Conservation (phyloP, 2,797 vertebrate genomes). For the Channa striata region DNA sequence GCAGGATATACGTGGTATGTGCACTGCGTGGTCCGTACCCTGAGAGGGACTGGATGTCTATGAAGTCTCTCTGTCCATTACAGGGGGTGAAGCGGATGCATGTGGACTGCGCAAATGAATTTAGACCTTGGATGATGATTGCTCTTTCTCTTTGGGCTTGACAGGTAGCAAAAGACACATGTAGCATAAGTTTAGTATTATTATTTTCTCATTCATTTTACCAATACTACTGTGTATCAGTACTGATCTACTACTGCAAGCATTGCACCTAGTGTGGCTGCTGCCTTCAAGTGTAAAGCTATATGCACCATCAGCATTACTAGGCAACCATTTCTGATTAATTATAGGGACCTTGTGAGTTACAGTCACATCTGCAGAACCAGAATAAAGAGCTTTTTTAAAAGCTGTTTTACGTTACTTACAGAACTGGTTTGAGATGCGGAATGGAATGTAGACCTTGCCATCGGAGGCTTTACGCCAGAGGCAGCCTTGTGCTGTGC, state of each 20-base stretch:
- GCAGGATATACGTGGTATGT: background rate
- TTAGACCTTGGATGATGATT: conserved; percentile 49
- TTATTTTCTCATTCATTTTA: too few species aligned
- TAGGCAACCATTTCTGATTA: too few species aligned
- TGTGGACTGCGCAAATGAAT: conserved; percentile 67
- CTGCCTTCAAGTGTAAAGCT: too few species aligned
- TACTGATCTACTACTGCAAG: too few species aligned
- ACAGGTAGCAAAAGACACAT: background rate
- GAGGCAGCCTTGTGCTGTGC: conserved; percentile 63
- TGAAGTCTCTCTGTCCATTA: conserved; percentile 60
- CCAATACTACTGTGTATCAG: too few species aligned
- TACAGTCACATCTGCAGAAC: too few species aligned
- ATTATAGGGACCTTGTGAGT: background rate
- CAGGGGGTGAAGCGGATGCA: conserved; percentile 77
- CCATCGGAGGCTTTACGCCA: conserved; percentile 70
- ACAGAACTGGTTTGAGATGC: conserved; percentile 71
- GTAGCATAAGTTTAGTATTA: too few species aligned
- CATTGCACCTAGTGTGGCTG: background rate
- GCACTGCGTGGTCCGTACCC: conserved; percentile 64
- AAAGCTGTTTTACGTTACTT: conserved; percentile 52
- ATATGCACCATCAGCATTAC: too few species aligned
- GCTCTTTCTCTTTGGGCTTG: conserved; percentile 56
- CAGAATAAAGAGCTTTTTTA: too few species aligned
- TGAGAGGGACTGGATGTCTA: conserved; percentile 68
- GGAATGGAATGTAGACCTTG: conserved; percentile 73